phyloP scores from a whole-genome alignment of 2,113 vertebrate species.

The Macquaria australasica region DNA sequence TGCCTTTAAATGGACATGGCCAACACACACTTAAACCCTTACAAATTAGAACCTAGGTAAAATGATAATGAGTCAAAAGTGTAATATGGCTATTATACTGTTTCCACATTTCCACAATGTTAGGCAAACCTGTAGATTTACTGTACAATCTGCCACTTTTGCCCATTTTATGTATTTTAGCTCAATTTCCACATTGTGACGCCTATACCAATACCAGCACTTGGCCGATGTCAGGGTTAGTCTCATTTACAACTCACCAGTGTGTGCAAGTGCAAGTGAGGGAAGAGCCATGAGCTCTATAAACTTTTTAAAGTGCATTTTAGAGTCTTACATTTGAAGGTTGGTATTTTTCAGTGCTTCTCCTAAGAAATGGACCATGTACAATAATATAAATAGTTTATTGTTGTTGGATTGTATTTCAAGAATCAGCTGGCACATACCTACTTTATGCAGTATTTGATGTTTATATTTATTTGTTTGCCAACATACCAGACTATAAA shows the following conservation, averaged over 20 bases:
- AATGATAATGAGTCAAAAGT: not conserved
- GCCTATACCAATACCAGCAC: not conserved
- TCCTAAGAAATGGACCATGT: conserved; percentile 2
- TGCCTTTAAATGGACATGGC: not conserved
- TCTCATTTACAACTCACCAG: conserved; percentile 14
- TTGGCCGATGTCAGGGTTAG: not conserved
- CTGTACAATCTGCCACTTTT: not conserved
- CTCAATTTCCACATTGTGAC: not conserved
- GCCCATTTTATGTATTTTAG: not conserved
- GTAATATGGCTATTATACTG: not conserved
- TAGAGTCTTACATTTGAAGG: conserved; percentile 16
- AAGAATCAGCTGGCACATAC: not conserved
- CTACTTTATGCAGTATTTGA: not conserved
- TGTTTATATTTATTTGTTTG: not conserved
- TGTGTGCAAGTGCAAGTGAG: conserved; percentile 5
- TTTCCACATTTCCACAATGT: not conserved
- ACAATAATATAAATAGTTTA: not conserved
- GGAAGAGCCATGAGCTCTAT: conserved; percentile 7
- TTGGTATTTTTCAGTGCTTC: not conserved
- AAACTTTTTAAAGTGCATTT: conserved; percentile 23
- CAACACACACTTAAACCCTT: not conserved
- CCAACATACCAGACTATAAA: not conserved
- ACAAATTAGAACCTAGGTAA: not conserved
- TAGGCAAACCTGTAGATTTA: not conserved
- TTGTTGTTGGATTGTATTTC: not conserved